Evolutionary conservation across 2,888 invertebrate species (phyloP), one percentile per base, ranked within the genome.

Genomic region (Rhingia rostrata): DNA sequence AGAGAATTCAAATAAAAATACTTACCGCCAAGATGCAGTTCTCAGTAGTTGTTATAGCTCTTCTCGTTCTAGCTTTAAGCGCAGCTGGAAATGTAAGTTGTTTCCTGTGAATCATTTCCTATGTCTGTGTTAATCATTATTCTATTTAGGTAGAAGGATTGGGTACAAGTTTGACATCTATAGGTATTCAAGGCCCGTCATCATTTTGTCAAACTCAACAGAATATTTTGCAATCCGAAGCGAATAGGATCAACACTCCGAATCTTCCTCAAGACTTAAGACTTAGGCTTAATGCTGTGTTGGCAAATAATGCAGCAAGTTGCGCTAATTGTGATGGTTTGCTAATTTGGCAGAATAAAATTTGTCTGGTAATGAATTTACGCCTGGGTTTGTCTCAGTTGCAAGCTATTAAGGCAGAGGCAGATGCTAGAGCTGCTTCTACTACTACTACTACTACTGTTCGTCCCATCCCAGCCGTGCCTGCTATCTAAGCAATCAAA

Each of bases 331-430:
- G 83, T 32, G 83, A 83, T 0, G 58, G 63, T 2, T 33, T 79
- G 14, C 10, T 74, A 30, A 4, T 83, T 63, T 83, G 83, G 83
- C 45, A 39, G 10, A 74, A 63, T 7, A 83, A 83, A 51, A 6
- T 83, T 30, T 83, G 83, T 10, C 37, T 74, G 6, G 69, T 79
- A 6, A 30, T 22, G 0, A 79, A 83, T 22, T 39, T 83, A 3
- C 79, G 64, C 4, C 0, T 51, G 1, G 73, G 67, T 6, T 22
- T 83, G 37, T 6, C 32, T 12, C 69, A 79, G 47, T 43, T 83
- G 14, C 14, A 51, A 33, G 58, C 43, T 14, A 83, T 83, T 30
- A 45, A 83, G 22, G 53, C 67, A 5, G 79, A 83, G 45, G 83
- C 83, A 7, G 73, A 79, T 22, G 83, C 79, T n/a, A 61, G 78